A percentile compares a stretch with the other conserved stretches of the same genome.
Conservation (phyloP, 2,888 invertebrate genomes). For the Dyspetes luteomarginatus region DNA sequence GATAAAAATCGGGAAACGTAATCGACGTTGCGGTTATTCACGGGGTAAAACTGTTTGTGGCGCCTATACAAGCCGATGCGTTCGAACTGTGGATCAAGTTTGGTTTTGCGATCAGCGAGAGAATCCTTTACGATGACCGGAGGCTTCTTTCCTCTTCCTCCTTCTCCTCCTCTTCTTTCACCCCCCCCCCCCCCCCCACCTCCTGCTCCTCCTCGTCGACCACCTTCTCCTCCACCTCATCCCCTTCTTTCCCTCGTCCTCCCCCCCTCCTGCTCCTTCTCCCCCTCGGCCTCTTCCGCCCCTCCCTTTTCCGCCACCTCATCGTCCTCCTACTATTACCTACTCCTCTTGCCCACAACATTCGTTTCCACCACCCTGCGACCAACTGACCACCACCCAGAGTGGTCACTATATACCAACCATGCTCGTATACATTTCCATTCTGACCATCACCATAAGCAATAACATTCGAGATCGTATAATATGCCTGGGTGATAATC, state of each 20-base stretch:
- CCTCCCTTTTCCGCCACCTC: not conserved
- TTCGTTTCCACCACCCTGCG: slow-evolving; percentile 74
- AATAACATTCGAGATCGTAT: no score
- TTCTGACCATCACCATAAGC: slow-evolving; percentile 31
- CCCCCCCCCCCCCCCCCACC: not conserved
- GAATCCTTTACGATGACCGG: slow-evolving; percentile 69
- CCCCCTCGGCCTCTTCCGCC: not conserved
- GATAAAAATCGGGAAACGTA: not conserved
- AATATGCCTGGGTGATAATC: no score
- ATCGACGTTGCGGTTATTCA: not conserved
- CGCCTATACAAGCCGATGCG: slow-evolving; percentile 72
- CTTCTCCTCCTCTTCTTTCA: slow-evolving; percentile 11
- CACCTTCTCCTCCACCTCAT: not conserved
- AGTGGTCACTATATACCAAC: no score
- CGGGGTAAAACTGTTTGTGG: slow-evolving; percentile 36
- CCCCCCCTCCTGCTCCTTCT: not conserved
- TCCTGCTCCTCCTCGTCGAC: not conserved
- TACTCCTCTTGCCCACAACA: slow-evolving; percentile 72
- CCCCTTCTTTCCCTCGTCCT: not conserved
- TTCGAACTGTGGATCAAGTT: slow-evolving; percentile 78
- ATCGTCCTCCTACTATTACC: no score
- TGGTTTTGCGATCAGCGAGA: slow-evolving; percentile 73
- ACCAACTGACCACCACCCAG: no score
- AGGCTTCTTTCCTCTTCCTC: slow-evolving; percentile 57
- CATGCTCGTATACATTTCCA: no score